Conservation (phyloP, 2,113 vertebrate genomes). For the Amphiprion ocellaris region DNA sequence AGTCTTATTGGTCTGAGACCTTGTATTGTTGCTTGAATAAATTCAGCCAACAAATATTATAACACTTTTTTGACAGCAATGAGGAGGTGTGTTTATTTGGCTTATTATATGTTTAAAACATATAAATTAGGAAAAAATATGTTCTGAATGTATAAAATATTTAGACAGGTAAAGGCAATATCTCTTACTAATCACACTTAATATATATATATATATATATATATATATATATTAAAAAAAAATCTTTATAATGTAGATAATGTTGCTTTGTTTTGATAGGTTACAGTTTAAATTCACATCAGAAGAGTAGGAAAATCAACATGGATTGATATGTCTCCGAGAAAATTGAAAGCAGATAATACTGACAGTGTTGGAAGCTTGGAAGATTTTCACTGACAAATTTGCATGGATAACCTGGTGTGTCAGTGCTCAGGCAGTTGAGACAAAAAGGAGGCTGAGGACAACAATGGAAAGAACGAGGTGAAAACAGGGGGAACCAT, state of each 20-base stretch:
- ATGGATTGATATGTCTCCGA: background rate
- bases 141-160: background rate
- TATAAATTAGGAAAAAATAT: background rate
- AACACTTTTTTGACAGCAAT: background rate
- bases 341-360: background rate
- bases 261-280: background rate
- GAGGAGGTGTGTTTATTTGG: constrained; percentile 6
- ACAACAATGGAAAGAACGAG: background rate
- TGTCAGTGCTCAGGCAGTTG: background rate
- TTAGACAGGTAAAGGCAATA: background rate
- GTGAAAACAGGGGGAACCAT: background rate
- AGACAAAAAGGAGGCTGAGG: background rate
- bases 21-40: background rate
- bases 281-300: background rate
- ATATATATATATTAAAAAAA: no score
- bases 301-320: background rate
- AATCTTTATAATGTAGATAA: background rate
- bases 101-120: background rate
- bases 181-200: no score
- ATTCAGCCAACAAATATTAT: constrained; percentile 4
- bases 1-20: no score
- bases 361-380: background rate
- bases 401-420: background rate
- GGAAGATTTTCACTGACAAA: background rate
- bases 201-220: no score